Evolutionary conservation across 2,888 invertebrate genomes (phyloP).

Genomic region (Norana najaformis): DNA sequence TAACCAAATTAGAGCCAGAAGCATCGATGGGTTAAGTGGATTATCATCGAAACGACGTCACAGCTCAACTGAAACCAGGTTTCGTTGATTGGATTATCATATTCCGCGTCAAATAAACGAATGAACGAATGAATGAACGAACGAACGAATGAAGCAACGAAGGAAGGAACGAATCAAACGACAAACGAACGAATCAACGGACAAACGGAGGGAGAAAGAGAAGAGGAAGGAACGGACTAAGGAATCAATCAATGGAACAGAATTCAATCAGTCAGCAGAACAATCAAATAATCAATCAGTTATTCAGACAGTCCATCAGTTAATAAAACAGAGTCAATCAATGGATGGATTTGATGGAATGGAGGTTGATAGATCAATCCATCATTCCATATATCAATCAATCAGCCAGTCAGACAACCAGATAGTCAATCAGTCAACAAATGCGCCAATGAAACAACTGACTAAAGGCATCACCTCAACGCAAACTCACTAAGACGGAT

Average conservation of each 20-base stretch:
- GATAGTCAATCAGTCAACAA: background rate
- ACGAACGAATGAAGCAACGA: background rate
- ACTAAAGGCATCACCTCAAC: too few relatives aligned
- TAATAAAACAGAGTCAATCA: background rate
- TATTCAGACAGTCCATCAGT: too few relatives aligned
- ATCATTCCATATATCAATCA: background rate
- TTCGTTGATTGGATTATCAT: background rate
- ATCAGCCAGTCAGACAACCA: background rate
- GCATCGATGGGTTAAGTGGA: conserved; percentile 13
- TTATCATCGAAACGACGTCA: background rate
- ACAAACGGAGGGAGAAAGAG: background rate
- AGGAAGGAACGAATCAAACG: too few relatives aligned
- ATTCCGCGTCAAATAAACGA: background rate
- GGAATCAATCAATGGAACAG: background rate
- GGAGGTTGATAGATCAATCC: background rate
- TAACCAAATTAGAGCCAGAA: background rate
- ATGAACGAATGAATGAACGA: background rate
- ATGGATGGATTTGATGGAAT: background rate
- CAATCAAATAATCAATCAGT: too few relatives aligned
- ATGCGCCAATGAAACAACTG: too few relatives aligned
- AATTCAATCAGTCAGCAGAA: too few relatives aligned
- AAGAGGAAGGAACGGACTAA: background rate
- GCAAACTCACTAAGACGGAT: background rate
- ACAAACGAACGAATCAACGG: background rate
- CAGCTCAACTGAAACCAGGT: background rate